These are phyloP conservation scores for Sebastes cheni DNA, from an alignment of 2,797 vertebrate genomes.

Conservation along the genomic window DNA sequence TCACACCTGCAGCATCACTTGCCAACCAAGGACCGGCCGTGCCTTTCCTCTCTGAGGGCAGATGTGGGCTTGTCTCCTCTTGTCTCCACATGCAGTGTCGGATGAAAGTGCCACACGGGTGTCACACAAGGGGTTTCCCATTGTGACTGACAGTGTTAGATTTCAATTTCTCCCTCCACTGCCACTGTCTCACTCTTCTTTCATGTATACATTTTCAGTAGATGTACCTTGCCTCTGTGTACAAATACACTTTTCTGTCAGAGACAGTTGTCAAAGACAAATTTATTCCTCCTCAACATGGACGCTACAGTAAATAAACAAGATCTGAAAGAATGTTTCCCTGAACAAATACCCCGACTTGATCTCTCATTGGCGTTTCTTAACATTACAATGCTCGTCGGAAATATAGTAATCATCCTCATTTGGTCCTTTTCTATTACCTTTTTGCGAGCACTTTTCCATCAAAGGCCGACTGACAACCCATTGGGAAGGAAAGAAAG, in stretches of 20 bases:
- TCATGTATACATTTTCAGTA: background rate
- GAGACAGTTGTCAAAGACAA: background rate
- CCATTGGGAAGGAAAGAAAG: slow-evolving; percentile 25
- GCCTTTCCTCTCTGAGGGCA: slow-evolving; percentile 24
- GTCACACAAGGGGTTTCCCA: slow-evolving; percentile 42
- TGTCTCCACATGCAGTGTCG: slow-evolving; percentile 36
- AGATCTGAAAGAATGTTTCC: slow-evolving; percentile 30
- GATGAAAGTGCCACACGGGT: slow-evolving; percentile 47
- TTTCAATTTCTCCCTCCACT: slow-evolving; percentile 35
- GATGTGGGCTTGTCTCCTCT: slow-evolving; percentile 52
- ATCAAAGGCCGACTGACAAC: slow-evolving; percentile 33
- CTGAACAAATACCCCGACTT: slow-evolving; percentile 32
- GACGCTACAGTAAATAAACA: slow-evolving; percentile 8
- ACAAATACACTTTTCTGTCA: background rate
- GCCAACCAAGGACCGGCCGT: background rate
- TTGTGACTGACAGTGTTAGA: slow-evolving; percentile 36
- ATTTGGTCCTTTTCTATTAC: slow-evolving; percentile 35
- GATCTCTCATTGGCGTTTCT: slow-evolving; percentile 34
- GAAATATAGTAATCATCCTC: slow-evolving; percentile 26
- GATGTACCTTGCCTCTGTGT: background rate
- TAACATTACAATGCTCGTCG: slow-evolving; percentile 23
- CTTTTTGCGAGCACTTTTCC: slow-evolving; percentile 15
- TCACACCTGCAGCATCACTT: slow-evolving; percentile 19
- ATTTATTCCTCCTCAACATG: background rate
- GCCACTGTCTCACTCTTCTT: slow-evolving; percentile 1